A percentile compares a stretch with the other conserved stretches of the same genome.
These are phyloP conservation scores for Schrankia costaestrigalis DNA, from an alignment of 2,888 invertebrate genomes.

Conservation along the genomic window DNA sequence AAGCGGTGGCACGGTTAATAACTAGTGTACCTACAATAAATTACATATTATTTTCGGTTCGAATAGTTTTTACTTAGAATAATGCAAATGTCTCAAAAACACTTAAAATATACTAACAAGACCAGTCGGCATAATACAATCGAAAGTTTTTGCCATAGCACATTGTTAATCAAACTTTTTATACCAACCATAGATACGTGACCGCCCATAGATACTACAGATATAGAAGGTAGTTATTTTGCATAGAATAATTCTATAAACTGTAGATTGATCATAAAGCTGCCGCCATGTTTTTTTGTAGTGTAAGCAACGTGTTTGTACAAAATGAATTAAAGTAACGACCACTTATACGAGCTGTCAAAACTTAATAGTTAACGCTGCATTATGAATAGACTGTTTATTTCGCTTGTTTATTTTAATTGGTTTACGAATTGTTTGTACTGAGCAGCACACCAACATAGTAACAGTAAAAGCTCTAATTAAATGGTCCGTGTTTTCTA, in stretches of 20 bases:
- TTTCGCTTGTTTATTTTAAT: constrained; percentile 7
- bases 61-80: no score
- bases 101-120: constrained; percentile 10
- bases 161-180: constrained; percentile 46
- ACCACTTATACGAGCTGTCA: constrained; percentile 28
- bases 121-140: constrained; percentile 19
- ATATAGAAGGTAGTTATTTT: constrained; percentile 29
- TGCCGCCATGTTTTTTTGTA: constrained; percentile 45
- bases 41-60: no score
- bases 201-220: constrained; percentile 32
- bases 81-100: no score
- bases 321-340: constrained; percentile 18
- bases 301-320: constrained; percentile 34
- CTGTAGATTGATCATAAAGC: constrained; percentile 33
- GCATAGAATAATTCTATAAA: constrained; percentile 35
- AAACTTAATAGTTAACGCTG: constrained; percentile 24
- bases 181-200: constrained; percentile 37
- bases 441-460: no score
- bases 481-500: no score
- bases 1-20: no score
- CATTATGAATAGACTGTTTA: constrained; percentile 20
- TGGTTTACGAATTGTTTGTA: no score
- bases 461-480: no score
- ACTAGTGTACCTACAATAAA: no score
- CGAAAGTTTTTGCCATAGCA: constrained; percentile 29